Evolutionary conservation across 2,888 invertebrate genomes (phyloP).

Genomic region (Willowsia nigromaculata): DNA sequence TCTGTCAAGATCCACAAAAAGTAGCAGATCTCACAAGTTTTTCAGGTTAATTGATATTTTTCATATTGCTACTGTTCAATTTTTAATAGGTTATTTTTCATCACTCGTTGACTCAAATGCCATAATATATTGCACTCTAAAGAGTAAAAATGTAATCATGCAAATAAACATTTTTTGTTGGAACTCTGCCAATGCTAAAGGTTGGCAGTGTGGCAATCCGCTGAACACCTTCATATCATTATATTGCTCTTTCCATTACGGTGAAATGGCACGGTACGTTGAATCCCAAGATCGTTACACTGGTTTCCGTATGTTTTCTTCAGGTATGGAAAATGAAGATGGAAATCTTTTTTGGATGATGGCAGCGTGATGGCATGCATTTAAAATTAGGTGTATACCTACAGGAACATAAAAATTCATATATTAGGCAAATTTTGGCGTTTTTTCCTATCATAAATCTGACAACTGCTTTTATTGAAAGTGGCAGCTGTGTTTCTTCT

Average conservation of each 20-base stretch:
- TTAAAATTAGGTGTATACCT: neutral
- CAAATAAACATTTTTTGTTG: neutral
- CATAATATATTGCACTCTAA: no score
- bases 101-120: neutral
- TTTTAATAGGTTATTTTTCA: neutral
- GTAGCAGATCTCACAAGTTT: conserved; percentile 62
- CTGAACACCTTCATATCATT: neutral
- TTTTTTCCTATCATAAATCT: conserved; percentile 37
- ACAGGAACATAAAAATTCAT: neutral
- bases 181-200: neutral
- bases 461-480: conserved; percentile 29
- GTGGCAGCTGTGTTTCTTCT: conserved; percentile 21
- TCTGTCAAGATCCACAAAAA: conserved; percentile 59
- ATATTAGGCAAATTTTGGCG: neutral
- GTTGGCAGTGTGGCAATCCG: neutral
- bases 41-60: conserved; percentile 65
- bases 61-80: neutral
- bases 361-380: neutral
- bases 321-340: conserved; percentile 20
- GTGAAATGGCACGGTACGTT: neutral
- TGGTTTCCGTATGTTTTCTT: neutral
- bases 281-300: neutral
- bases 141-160: neutral
- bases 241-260: neutral
- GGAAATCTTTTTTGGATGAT: neutral